phyloP scores from a whole-genome alignment of 2,113 vertebrate species.

The Cyphotilapia sp. region DNA sequence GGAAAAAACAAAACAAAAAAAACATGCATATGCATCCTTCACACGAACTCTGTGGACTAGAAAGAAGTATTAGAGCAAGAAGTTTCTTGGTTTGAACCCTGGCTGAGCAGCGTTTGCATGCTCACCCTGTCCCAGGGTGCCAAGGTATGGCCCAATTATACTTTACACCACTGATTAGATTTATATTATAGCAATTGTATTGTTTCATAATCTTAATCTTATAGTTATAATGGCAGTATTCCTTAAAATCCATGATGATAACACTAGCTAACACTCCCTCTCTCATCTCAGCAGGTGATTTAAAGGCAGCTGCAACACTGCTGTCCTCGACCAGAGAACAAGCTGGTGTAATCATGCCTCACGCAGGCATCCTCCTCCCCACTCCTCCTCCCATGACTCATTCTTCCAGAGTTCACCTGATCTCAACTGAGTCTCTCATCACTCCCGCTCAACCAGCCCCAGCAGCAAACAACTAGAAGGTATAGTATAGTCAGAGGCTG shows the following conservation, averaged over 20 bases:
- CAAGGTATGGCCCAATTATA: background rate
- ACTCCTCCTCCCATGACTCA: background rate
- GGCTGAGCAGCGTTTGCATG: background rate
- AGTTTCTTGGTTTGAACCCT: background rate
- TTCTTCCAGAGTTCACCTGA: background rate
- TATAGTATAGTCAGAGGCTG: background rate
- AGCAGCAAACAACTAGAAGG: slow-evolving; percentile 21
- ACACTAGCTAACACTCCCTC: background rate
- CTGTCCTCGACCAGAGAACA: background rate
- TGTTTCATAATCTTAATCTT: background rate
- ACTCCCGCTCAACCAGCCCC: background rate
- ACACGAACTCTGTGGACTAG: background rate
- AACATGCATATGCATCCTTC: background rate
- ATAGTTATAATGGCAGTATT: background rate
- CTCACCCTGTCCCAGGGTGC: background rate
- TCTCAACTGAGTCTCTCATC: background rate
- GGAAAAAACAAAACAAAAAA: accelerated
- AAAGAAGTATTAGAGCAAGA: background rate
- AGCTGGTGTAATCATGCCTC: background rate
- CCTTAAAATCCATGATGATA: background rate
- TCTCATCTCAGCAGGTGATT: background rate
- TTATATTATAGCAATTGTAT: background rate
- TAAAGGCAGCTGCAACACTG: background rate
- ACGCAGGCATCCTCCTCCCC: background rate
- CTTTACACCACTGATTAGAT: background rate